phyloP scores from a whole-genome alignment of 2,888 invertebrate species.

The Andrena marginata region DNA sequence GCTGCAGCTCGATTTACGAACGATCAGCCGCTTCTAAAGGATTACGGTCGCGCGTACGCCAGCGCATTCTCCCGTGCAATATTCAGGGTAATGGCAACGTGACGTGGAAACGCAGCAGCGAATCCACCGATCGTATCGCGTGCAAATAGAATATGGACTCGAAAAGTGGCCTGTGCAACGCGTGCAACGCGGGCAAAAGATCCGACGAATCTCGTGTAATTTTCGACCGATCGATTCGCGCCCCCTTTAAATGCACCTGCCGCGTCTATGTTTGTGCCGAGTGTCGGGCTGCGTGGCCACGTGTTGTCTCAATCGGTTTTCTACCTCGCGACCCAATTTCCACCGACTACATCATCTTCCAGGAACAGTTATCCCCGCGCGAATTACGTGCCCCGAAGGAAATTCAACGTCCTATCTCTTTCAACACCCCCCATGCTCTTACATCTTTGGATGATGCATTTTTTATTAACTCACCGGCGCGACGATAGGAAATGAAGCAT shows the following conservation, averaged over 20 bases:
- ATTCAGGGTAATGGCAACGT: conserved; percentile 62
- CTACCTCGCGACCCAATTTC: neutral
- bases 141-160: conserved; percentile 60
- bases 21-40: conserved; percentile 59
- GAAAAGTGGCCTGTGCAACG: conserved; percentile 16
- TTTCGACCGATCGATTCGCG: neutral
- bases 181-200: neutral
- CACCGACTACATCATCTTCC: neutral
- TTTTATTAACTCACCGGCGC: no score
- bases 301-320: neutral
- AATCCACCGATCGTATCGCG: conserved; percentile 46
- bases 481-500: no score
- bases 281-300: neutral
- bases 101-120: conserved; percentile 40
- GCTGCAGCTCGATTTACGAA: conserved; percentile 44
- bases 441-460: no score
- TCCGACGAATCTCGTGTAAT: conserved; percentile 9
- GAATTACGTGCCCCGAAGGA: no score
- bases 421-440: no score
- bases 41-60: conserved; percentile 50
- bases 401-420: no score
- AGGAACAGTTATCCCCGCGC: no score
- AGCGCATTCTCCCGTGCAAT: conserved; percentile 54
- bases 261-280: no score
- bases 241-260: neutral